Evolutionary conservation across 2,888 invertebrate genomes (phyloP), one percentile per base, ranked within the genome.

Genomic region (Fabriciana adippe): DNA sequence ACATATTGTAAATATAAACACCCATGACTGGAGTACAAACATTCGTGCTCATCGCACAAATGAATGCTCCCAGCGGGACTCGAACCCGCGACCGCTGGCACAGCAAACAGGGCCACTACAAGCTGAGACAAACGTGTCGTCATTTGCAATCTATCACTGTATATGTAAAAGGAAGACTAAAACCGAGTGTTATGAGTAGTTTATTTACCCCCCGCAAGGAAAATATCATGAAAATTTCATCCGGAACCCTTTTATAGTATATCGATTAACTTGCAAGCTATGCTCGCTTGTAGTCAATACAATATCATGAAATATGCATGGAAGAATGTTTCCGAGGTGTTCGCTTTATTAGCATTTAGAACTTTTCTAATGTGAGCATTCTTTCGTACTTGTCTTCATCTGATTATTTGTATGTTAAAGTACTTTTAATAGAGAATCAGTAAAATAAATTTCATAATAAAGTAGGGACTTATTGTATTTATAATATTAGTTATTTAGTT

Each of bases 291-390:
- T 63, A 72, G 69, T 72, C 68, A 70, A 70, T 72, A 69, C 63
- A 70, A 72, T 59, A 66, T 68, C 74, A 72, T 75, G 74, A 73
- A 75, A 73, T 66, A 74, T 75, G 74, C 72, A 75, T 74, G 65
- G 56, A 64, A 66, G 70, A 62, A 67, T 67, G 68, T 70, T 70
- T 53, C 59, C 63, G 63, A 64, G 66, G 62, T 61, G 70, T 67
- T 63, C 69, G 54, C 69, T 70, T 71, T 73, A 73, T 75, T 75
- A 70, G 67, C 72, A 73, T 59, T 75, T 73, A 67, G 64, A 70
- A 73, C 71, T 69, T 67, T 64, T 68, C 68, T 70, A 68, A 72
- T 61, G 68, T 59, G 62, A 63, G 63, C 60, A 57, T 72, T 66
- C 62, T 72, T 69, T 53, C 51, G 35, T 64, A 70, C 55, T 41